Evolutionary conservation across 2,113 vertebrate species (phyloP).

Genomic region (Microtus montanus): DNA sequence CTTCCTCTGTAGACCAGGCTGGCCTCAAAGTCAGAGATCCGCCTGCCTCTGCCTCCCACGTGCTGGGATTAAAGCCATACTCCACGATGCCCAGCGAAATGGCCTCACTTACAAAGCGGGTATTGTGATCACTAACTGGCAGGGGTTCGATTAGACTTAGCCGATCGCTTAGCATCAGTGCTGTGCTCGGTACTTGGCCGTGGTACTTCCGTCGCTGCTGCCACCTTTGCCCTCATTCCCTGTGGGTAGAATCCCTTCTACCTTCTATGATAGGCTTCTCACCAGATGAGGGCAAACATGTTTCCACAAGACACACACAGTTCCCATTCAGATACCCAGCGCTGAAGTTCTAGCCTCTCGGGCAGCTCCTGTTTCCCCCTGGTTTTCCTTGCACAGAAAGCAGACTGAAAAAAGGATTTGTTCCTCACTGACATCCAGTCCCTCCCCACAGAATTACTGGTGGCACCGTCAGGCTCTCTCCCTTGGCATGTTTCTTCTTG

Average conservation of each 20-base stretch:
- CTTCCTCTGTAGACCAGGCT: too few relatives aligned
- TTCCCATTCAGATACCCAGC: neutral
- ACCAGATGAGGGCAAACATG: neutral
- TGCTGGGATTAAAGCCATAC: too few relatives aligned
- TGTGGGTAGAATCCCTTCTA: neutral
- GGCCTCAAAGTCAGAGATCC: too few relatives aligned
- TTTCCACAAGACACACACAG: neutral
- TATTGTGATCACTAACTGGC: neutral
- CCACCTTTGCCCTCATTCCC: neutral
- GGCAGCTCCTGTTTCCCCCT: neutral
- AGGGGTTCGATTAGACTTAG: neutral
- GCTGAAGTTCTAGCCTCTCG: neutral
- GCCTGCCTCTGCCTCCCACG: too few relatives aligned
- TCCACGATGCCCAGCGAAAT: neutral
- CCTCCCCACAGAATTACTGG: constrained; percentile 73
- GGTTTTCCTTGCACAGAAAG: neutral
- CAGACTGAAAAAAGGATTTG: neutral
- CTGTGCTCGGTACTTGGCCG: neutral
- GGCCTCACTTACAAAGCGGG: neutral
- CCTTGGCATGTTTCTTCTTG: neutral
- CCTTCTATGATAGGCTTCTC: neutral
- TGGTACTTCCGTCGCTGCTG: neutral
- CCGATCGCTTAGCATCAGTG: neutral
- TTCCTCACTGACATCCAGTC: constrained; percentile 47
- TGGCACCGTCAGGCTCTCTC: neutral